Base-by-base conservation (phyloP, 2,888 invertebrate genomes). In the Litoditis marina region DNA sequence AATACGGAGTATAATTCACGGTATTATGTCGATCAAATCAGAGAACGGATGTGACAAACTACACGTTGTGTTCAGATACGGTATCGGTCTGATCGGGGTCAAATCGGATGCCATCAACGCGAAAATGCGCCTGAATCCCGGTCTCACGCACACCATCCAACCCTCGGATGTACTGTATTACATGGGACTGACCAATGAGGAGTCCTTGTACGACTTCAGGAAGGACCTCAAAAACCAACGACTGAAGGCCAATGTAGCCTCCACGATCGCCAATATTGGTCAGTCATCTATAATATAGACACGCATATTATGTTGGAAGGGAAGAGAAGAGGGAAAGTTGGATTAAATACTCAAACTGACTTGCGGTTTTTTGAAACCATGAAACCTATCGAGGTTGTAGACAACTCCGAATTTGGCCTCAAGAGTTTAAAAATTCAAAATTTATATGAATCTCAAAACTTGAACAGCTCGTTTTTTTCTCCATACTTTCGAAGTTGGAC, bases 111-210 rank as follows among this genome's bases (percentile, higher is more conserved):
- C 66, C 28, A 61, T 60, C 30, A 50, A 62, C 84, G 92, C 94
- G 84, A 92, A 92, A 8, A 95, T 98, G 79, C 89, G 94, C 60
- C 86, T 96, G 68, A 98, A 98, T 85, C 96, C 96, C 0, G 95
- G 95, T 16, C 94, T 94, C 0, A 87, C 93, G 51, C 95, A 98
- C 85, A 92, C 94, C 81, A 94, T 96, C 92, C 92, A 93, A 86
- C 90, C 90, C 83, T 91, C 91, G 78, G 96, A 96, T 85, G 92
- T 92, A 84, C 94, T 94, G 86, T 95, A 78, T 53, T 80, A 80
- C 63, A 75, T 78, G 68, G 80, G 77, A 5, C 68, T 80, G 62
- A 80, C 80, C 2, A 81, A 78, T 42, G 80, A 80, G 53, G 80
- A 80, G 59, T 73, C 74, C 0, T 60, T 80, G 19, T 69, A 66